Percentiles rank a stretch among this genome's conserved stretches.
Conservation (phyloP, 1,140 invertebrate genomes). For the Anthonomus grandis region DNA sequence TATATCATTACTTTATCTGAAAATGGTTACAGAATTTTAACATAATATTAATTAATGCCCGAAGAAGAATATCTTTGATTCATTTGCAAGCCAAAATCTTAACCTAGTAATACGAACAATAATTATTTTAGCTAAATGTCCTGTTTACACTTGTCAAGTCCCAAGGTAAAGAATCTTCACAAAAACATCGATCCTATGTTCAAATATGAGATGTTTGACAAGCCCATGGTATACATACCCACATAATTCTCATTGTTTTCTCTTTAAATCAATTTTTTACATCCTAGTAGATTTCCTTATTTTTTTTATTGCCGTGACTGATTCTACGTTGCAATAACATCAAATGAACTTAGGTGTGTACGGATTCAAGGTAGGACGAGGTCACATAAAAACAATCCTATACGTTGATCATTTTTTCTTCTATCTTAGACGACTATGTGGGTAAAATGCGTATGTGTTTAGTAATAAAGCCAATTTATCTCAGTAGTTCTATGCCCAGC, state of each 20-base stretch:
- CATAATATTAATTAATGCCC: too few species aligned
- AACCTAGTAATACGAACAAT: too few species aligned
- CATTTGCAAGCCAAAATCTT: too few species aligned
- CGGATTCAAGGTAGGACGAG: constrained; percentile 8
- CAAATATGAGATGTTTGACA: constrained; percentile 8
- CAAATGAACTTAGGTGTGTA: constrained; percentile 6
- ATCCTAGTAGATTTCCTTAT: neutral
- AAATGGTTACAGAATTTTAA: too few species aligned
- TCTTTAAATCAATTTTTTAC: constrained; percentile 3
- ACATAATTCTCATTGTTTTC: constrained; percentile 4
- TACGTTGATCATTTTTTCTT: constrained; percentile 1
- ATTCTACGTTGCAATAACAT: constrained; percentile 17
- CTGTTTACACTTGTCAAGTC: too few species aligned
- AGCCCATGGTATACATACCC: neutral
- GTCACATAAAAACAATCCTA: constrained; percentile 1
- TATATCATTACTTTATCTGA: too few species aligned
- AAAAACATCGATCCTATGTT: neutral
- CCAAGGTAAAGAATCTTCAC: constrained; percentile 1
- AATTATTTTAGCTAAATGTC: too few species aligned
- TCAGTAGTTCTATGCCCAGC: too few species aligned
- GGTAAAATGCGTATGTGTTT: too few species aligned
- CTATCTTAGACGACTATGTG: too few species aligned
- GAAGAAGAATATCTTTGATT: too few species aligned
- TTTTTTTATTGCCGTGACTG: constrained; percentile 6
- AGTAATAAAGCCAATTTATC: neutral